Base-by-base conservation (phyloP, 2,797 vertebrate genomes). In the Coracias cyanogaster region DNA sequence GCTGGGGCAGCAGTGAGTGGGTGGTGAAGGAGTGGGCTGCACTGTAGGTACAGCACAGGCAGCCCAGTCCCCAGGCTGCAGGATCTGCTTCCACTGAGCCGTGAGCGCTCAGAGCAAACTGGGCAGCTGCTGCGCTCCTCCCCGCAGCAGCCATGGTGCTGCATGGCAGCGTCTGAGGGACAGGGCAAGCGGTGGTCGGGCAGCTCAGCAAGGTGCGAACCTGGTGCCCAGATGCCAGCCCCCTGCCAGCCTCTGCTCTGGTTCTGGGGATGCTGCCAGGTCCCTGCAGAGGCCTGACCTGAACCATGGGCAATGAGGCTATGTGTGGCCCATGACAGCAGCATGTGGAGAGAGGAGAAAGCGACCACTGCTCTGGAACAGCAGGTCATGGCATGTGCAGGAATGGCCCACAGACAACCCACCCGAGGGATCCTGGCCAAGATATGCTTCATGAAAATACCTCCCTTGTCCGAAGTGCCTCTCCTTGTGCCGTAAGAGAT, bases 361-460 rank as follows among this genome's bases (percentile, higher is more conserved):
- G 12, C 1, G 1, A 31, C 21, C 35, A 26, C 25, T 46, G 54
- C 54, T 46, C 52, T 13, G 17, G 13, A 37, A 13, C 3, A 3
- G n/a, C 52, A 20, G 22, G 0, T 33, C 61, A 11, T 1, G 4
- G 14, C 9, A 18, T 46, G 43, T 4, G 10, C 35, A 41, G 48
- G 54, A 31, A 89, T 3, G 12, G 20, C 39, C 28, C 55, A 7
- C 37, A 25, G 28, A 28, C n/a, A 46, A 25, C 13, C 8, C 12
- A 7, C 8, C n/a, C 0, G 1, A 22, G 39, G n/a, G 25, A 18
- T 39, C 41, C 48, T 22, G 25, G 64, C 48, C 0, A 0, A 25
- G 46, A 39, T 9, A 3, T 3, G 61, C 62, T 45, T 37, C 1
- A 0, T 24, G 52, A 29, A 29, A 52, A 60, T 17, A 39, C 54